Percentiles rank a stretch among this genome's conserved stretches.
Conservation (phyloP, 1,140 invertebrate genomes). For the Drosophila pectinifera region DNA sequence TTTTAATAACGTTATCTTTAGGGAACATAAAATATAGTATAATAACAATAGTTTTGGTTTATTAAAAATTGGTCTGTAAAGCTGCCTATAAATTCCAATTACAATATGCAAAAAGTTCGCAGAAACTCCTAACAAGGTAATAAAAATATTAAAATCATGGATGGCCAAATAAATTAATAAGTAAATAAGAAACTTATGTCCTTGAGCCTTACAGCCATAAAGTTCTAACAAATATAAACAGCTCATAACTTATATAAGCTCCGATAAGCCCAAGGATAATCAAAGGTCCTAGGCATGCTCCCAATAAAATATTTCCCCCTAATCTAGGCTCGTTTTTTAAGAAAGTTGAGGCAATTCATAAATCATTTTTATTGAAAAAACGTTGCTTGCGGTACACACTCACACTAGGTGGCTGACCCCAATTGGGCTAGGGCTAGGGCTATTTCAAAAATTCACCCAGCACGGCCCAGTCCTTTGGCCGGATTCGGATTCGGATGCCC, state of each 20-base stretch:
- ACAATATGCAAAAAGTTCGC: too few species aligned
- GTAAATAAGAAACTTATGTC: not conserved
- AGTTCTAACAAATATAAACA: conserved; percentile 12
- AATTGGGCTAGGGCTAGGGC: conserved; percentile 31
- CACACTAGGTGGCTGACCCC: conserved; percentile 39
- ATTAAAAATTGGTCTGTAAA: too few species aligned
- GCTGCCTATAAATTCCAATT: not conserved
- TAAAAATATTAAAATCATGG: not conserved
- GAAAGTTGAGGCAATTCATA: conserved; percentile 34
- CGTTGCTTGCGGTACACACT: conserved; percentile 2
- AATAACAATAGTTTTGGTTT: not conserved
- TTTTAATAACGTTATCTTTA: too few species aligned
- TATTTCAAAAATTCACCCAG: conserved; percentile 14
- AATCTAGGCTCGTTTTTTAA: conserved; percentile 8
- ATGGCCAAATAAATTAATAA: conserved; percentile 1
- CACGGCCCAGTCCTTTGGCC: not conserved
- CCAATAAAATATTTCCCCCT: conserved; percentile 26
- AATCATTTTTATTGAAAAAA: conserved; percentile 42
- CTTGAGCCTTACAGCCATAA: conserved; percentile 17
- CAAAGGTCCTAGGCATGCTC: conserved; percentile 21
- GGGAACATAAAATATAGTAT: not conserved
- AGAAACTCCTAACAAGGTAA: not conserved
- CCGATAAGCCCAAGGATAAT: conserved; percentile 25
- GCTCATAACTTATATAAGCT: conserved; percentile 5
- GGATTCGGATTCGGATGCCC: conserved; percentile 32